Evolutionary conservation across 2,113 vertebrate species (phyloP).

Genomic region (Dromaius novaehollandiae): DNA sequence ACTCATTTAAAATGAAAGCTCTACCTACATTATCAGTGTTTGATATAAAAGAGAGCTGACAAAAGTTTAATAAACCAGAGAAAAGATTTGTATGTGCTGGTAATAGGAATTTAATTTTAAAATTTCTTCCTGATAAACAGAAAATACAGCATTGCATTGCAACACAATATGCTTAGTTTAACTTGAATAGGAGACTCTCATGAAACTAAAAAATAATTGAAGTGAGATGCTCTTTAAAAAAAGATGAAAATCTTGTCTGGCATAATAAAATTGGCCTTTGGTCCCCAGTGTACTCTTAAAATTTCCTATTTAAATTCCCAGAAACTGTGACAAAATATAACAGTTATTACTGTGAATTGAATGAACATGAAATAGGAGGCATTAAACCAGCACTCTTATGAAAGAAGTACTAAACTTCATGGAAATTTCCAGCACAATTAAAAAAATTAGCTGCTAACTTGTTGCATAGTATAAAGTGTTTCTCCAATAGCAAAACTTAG

Average conservation of each 20-base stretch:
- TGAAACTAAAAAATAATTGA: neutral
- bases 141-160: neutral
- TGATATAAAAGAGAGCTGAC: neutral
- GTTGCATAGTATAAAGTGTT: neutral
- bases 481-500: neutral
- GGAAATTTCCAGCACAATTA: neutral
- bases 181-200: neutral
- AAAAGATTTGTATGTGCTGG: neutral
- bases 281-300: neutral
- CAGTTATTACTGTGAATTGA: neutral
- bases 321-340: neutral
- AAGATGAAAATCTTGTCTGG: neutral
- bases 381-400: neutral
- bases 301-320: neutral
- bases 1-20: neutral
- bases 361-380: neutral
- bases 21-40: neutral
- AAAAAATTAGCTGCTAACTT: neutral
- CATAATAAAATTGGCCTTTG: neutral
- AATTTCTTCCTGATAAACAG: neutral
- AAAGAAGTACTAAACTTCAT: neutral
- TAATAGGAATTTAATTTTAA: neutral
- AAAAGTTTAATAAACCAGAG: neutral
- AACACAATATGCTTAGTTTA: neutral
- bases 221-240: neutral